Base-by-base conservation (phyloP, 2,797 vertebrate genomes). In the Pteropus rufus region DNA sequence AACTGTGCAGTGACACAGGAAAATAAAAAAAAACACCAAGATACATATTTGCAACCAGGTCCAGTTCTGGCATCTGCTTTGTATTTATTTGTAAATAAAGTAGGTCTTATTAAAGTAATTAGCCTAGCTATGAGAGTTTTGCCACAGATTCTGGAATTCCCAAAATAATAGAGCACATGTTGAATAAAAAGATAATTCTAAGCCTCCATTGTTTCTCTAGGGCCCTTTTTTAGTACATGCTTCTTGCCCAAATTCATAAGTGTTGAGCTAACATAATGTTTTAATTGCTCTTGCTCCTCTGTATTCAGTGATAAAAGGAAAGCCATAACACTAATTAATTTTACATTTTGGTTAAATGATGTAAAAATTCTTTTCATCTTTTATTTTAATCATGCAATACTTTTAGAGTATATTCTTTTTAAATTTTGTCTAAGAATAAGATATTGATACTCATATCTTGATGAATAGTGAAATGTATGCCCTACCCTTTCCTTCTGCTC, bases 81-180 rank as follows among this genome's bases (percentile, higher is more conserved):
- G 26, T 56, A 93, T 96, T 97, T 97, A 97, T 94, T 98, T 98
- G 97, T 97, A 96, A 97, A 89, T 88, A 87, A 97, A 97, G 65
- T 58, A 94, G 56, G 41, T 95, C 91, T 97, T 94, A 86, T 93
- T 96, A 76, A 97, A 97, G 96, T 94, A 96, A 96, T 97, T 96
- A 97, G 93, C 93, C 76, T 95, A 85, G 77, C 73, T 94, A 54
- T 88, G 95, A 97, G 82, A 92, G 46, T 81, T 92, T 89, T 60
- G 58, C 75, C 83, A 67, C 93, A 52, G 46, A 92, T 95, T 92
- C 73, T 95, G 49, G 69, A 92, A 76, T 76, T 96, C 94, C 92
- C 67, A 36, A 10, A 72, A 90, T 90, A 91, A 88, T 80, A 95
- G 94, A 93, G 65, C 87, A 95, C 96, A 93, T 89, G 77, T 93